Evolutionary conservation across 2,113 vertebrate species (phyloP).

Genomic region (Myanophis thanlyinensis): DNA sequence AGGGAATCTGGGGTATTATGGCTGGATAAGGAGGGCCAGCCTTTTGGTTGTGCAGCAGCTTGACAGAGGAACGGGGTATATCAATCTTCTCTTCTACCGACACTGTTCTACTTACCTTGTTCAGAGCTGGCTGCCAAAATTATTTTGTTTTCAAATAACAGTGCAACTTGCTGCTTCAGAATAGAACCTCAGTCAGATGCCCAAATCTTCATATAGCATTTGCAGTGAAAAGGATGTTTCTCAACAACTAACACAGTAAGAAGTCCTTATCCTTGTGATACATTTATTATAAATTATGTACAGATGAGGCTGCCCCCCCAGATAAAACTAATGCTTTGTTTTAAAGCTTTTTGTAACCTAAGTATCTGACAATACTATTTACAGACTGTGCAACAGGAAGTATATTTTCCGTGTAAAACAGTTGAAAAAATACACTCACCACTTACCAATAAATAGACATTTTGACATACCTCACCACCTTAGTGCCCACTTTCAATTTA

Average conservation of each 20-base stretch:
- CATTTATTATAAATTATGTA: slow-evolving; percentile 82
- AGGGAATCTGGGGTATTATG: not conserved
- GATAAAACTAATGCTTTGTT: slow-evolving; percentile 43
- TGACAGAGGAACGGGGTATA: too few relatives aligned
- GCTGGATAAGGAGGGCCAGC: not conserved
- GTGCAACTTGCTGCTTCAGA: not conserved
- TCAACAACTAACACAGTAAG: not conserved
- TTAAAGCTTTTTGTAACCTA: slow-evolving; percentile 40
- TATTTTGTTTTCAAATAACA: not conserved
- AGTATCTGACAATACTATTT: slow-evolving; percentile 21
- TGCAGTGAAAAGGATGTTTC: not conserved
- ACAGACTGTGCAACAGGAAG: slow-evolving; percentile 38
- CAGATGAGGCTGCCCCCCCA: slow-evolving; percentile 51
- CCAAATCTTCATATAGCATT: not conserved
- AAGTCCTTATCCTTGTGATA: slow-evolving; percentile 49
- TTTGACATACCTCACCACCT: slow-evolving; percentile 21
- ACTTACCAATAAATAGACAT: slow-evolving; percentile 64
- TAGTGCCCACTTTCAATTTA: slow-evolving; percentile 5
- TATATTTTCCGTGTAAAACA: slow-evolving; percentile 63
- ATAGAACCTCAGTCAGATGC: not conserved
- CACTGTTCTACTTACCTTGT: not conserved
- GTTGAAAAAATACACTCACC: slow-evolving; percentile 64
- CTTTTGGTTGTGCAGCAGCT: not conserved
- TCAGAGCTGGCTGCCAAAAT: not conserved
- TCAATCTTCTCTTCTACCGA: not conserved